Base-by-base conservation (phyloP, 2,797 vertebrate genomes). In the Notolabrus celidotus region DNA sequence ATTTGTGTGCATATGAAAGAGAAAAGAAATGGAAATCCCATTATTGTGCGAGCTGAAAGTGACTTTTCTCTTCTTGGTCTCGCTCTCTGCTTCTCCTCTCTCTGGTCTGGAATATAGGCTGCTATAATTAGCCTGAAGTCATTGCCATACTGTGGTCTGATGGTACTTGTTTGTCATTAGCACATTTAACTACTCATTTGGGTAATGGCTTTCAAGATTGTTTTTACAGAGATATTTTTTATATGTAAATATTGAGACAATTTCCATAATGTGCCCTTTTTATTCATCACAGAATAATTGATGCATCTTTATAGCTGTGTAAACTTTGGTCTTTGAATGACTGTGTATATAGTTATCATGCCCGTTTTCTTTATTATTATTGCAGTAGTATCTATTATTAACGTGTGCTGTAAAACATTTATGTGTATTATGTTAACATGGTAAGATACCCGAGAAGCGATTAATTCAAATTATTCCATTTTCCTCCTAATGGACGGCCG, bases 201-300 rank as follows among this genome's bases (percentile, higher is more conserved):
- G 87, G 85, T 94, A 94, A 94, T 91, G 88, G 82, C 84, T 92
- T 94, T 90, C 77, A 87, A 89, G 84, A 90, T 89, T 87, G 88
- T 90, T 92, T 92, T 92, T 86, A 84, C 79, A 25, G 51, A 84
- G 83, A 82, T 89, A 84, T 86, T 88, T 92, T 90, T 87, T 79
- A 86, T 86, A 89, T 93, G 90, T 93, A 92, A 94, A 93, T 94
- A 92, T 90, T 90, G 78, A 90, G 82, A 83, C 67, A 39, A 93
- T 94, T 93, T 93, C 87, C 91, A 94, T 93, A 94, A 93, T 92
- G 69, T 93, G 78, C 81, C 78, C 83, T 84, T 87, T 89, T 92
- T 88, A 84, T 92, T 90, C 86, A 79, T 80, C 82, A 60, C 42
- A 74, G 83, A 89, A 85, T 93, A 92, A 93, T 92, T 91, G 79